Evolutionary conservation across 2,113 vertebrate species (phyloP), one percentile per base, ranked within the genome.

Genomic region (Siniperca chuatsi): DNA sequence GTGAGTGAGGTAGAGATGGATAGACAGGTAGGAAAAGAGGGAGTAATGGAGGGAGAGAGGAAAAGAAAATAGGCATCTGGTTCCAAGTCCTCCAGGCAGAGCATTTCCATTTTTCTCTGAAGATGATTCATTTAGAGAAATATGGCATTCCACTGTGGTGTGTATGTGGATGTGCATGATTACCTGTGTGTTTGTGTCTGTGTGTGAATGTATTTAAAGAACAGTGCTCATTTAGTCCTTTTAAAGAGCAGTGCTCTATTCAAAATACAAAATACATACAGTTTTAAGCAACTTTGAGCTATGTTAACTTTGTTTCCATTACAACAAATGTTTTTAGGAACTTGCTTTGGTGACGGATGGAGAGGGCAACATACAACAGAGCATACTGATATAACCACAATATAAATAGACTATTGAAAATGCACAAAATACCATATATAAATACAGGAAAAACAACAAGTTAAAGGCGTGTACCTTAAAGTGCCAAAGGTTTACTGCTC

Each of bases 51-150:
- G n/a, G 18, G 54, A 50, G 35, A 35, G 33, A 55, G 69, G 5
- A 44, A 57, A 70, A 71, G 71, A 66, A 74, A 62, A 82, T 18
- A 74, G 8, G 20, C 25, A 42, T 70, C 42, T 74, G 23, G 44
- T 70, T 86, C 37, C 57, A 60, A 37, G 70, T 81, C 78, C 71
- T 66, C 42, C 61, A 75, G 84, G 78, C 77, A 62, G 65, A 84
- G 50, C 21, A 72, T 88, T 85, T 71, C 25, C 37, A 72, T 84
- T 74, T 86, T 52, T 71, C 61, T 66, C 46, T 46, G 72, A 82
- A 35, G 71, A 75, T 80, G 76, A 66, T 74, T 87, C 13, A 86
- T 83, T 77, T 74, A 57, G 71, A 87, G 73, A 40, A 74, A 62
- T 75, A 46, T 61, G 15, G 42, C 60, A 3, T 75, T 75, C 48